These are phyloP conservation scores for Siderastrea radians DNA, from an alignment of 92 coral and sea anemone genomes.

Conservation along the genomic window DNA sequence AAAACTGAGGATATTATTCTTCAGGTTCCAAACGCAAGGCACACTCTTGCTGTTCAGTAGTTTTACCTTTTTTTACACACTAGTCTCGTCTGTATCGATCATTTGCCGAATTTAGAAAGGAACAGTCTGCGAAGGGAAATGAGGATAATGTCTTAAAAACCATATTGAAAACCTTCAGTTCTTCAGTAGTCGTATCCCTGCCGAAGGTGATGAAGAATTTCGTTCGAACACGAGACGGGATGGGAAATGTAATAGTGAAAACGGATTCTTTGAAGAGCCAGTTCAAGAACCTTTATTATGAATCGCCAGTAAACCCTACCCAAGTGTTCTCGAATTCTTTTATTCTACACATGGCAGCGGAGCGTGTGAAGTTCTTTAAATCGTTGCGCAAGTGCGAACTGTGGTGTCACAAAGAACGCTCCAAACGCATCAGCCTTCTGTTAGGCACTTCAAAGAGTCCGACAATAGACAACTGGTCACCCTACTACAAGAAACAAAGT, in stretches of 20 bases:
- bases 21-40: too few species aligned
- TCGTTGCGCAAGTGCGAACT: constrained; percentile 55
- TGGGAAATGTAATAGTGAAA: constrained; percentile 62
- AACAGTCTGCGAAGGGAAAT: constrained; percentile 29
- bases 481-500: constrained; percentile 31
- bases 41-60: too few species aligned
- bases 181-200: constrained; percentile 48
- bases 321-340: constrained; percentile 61
- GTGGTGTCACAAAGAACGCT: constrained; percentile 61
- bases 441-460: constrained; percentile 51
- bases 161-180: constrained; percentile 47
- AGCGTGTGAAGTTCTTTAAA: constrained; percentile 48
- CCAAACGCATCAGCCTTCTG: constrained; percentile 35
- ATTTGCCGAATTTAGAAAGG: constrained; percentile 18
- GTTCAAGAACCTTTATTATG: constrained; percentile 62
- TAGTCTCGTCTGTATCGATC: constrained; percentile 17
- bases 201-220: constrained; percentile 51
- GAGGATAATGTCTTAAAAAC: constrained; percentile 1
- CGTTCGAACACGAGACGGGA: constrained; percentile 69
- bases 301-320: constrained; percentile 56
- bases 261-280: constrained; percentile 53
- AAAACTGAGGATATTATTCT: too few species aligned
- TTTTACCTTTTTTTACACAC: too few species aligned
- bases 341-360: constrained; percentile 67
- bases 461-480: constrained; percentile 35